phyloP scores from a whole-genome alignment of 2,888 invertebrate species.

The Allolobophora icterica region DNA sequence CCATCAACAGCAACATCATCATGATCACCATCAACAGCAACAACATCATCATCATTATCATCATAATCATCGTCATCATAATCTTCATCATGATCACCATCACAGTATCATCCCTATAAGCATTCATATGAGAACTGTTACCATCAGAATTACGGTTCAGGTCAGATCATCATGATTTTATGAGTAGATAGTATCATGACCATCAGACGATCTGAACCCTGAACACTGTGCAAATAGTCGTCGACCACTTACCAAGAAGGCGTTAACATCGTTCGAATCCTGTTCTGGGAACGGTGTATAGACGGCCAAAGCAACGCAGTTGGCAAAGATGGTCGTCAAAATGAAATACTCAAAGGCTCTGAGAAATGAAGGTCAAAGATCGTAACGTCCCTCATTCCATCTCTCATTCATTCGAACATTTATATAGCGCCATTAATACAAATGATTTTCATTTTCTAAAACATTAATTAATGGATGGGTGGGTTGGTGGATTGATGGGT shows the following conservation, averaged over 20 bases:
- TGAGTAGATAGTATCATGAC: too few species aligned
- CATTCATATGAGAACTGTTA: too few species aligned
- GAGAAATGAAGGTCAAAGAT: conserved; percentile 39
- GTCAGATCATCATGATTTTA: too few species aligned
- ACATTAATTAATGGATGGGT: not conserved
- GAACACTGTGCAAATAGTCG: not conserved
- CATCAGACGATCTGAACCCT: too few species aligned
- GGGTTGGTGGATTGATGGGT: not conserved
- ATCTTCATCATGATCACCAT: not conserved
- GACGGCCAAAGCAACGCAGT: conserved; percentile 97
- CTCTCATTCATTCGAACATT: not conserved
- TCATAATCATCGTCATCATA: not conserved
- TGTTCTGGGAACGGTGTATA: conserved; percentile 96
- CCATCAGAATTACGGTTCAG: too few species aligned
- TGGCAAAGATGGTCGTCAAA: conserved; percentile 96
- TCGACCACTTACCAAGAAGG: conserved; percentile 83
- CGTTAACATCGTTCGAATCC: conserved; percentile 95
- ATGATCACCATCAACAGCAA: not conserved
- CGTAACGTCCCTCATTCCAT: not conserved
- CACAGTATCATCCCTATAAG: too few species aligned
- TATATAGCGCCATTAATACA: not conserved
- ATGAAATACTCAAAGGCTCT: conserved; percentile 99
- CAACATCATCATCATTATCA: not conserved
- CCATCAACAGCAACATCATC: not conserved
- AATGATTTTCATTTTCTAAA: not conserved